These are phyloP conservation scores for Drymodes brunneopygia DNA, from an alignment of 2,113 vertebrate species.

Conservation along the genomic window DNA sequence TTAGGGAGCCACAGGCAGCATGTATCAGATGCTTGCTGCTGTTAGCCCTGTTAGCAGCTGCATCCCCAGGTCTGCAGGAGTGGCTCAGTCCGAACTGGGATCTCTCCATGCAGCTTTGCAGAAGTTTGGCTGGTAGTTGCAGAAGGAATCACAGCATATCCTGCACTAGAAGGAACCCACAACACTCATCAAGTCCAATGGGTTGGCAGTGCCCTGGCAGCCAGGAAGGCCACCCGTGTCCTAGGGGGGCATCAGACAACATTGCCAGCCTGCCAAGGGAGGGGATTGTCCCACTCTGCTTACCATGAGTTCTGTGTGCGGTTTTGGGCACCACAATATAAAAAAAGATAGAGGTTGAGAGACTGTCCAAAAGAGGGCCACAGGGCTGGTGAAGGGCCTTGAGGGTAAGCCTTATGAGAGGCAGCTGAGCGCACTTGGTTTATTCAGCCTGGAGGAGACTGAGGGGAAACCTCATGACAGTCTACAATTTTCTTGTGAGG, in stretches of 20 bases:
- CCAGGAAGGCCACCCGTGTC: not conserved
- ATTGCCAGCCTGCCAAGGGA: fast-evolving
- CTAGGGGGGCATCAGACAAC: too few relatives aligned
- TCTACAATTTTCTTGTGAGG: not conserved
- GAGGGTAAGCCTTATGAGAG: not conserved
- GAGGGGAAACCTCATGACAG: not conserved
- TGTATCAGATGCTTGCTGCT: not conserved
- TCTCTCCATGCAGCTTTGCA: not conserved
- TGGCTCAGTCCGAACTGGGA: not conserved
- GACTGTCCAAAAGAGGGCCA: not conserved
- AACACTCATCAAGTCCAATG: not conserved
- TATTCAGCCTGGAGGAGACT: not conserved
- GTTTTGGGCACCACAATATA: not conserved
- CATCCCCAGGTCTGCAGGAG: not conserved
- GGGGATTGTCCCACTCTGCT: not conserved
- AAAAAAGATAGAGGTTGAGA: not conserved
- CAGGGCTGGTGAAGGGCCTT: not conserved
- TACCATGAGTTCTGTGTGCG: not conserved
- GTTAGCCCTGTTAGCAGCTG: not conserved
- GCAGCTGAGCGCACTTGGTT: not conserved
- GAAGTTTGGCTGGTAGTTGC: not conserved
- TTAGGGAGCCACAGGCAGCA: not conserved
- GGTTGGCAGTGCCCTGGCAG: not conserved
- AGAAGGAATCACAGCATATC: not conserved
- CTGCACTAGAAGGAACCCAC: not conserved